Evolutionary conservation across 2,113 vertebrate genomes (phyloP).

Genomic region (Microtus montanus): DNA sequence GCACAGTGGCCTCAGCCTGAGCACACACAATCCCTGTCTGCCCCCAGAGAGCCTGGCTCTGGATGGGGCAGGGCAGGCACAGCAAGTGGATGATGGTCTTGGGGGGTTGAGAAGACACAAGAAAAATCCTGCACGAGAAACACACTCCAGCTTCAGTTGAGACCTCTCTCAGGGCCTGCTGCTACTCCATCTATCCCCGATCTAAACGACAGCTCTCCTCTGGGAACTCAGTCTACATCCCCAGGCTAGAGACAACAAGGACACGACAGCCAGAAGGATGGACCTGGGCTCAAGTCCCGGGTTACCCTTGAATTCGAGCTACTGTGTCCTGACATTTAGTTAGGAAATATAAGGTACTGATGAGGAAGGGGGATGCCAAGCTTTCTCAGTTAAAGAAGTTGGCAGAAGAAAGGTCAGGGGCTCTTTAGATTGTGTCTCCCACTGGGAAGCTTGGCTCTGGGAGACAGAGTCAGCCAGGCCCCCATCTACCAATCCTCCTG

Average conservation of each 20-base stretch:
- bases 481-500: not conserved
- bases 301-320: no score
- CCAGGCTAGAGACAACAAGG: not conserved
- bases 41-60: not conserved
- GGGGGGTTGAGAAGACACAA: not conserved
- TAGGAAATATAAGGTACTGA: not conserved
- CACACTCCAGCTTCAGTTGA: not conserved
- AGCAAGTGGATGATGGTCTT: rapidly evolving
- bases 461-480: not conserved
- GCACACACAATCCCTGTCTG: rapidly evolving
- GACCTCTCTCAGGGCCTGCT: not conserved
- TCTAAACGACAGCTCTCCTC: not conserved
- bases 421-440: not conserved
- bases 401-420: not conserved
- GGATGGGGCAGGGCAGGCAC: rapidly evolving
- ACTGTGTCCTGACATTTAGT: not conserved
- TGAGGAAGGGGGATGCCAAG: no score
- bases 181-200: not conserved
- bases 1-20: not conserved
- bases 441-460: not conserved
- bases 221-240: not conserved
- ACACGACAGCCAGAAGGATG: not conserved
- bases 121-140: not conserved
- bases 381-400: not conserved
- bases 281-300: not conserved